Evolutionary conservation across 23 tunicate genomes (phyloP), one percentile per base, ranked within the genome.

Genomic region (Phallusia fumigata): DNA sequence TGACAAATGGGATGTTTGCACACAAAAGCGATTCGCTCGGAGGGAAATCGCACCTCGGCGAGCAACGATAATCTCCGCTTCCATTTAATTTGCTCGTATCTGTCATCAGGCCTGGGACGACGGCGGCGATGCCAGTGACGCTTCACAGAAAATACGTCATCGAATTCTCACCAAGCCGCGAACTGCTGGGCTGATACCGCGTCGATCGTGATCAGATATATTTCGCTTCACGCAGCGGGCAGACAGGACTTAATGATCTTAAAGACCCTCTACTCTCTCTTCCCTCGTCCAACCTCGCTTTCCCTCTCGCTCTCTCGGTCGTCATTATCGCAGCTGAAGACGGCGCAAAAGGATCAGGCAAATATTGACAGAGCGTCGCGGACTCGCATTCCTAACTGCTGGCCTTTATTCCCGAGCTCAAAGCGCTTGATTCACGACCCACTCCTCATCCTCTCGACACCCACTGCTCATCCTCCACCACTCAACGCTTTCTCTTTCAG

Each of bases 251-350:
- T 58, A 58, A 24, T 22, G 28, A 24, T 22, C 26, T 58, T 24
- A 24, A 22, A 21, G 18, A 1, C 69, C 16, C 69, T 58, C 69
- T 21, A 6, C 28, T 58, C 69, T n/a, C 69, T 58, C 69, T 58
- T 58, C 28, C 3, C 13, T 58, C 69, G 28, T 58, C 69, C 69
- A 6, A 24, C 28, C 5, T 5, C 69, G 69, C 69, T 21, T 24
- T 58, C 28, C 69, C 69, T 24, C 26, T 24, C 28, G 26, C 58
- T 51, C 58, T 51, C 58, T 18, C 18, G 15, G 58, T 24, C 69
- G 69, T 58, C 69, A 58, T 58, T 58, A 58, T 58, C 69, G 69
- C 69, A 58, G 69, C 69, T 58, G 69, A 58, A 58, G 69, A 24
- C 69, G 69, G 69, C 69, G 69, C 69, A 58, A 58, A 58, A 58